These are phyloP conservation scores for Metopolophium dirhodum DNA, from an alignment of 1,140 invertebrate species.

Conservation along the genomic window DNA sequence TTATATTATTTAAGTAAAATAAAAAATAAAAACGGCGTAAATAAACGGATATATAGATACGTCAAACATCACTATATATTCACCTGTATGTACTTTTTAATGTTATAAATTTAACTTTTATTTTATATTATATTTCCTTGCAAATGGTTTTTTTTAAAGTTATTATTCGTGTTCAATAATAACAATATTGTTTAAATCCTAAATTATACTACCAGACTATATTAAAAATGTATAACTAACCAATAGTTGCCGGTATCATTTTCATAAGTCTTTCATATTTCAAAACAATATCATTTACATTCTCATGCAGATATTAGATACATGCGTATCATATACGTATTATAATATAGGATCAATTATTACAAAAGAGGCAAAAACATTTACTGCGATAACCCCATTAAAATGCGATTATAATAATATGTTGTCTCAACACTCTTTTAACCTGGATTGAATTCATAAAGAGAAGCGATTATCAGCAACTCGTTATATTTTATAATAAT, in stretches of 20 bases:
- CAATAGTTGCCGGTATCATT: not conserved
- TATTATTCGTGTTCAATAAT: not conserved
- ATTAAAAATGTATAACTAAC: too few relatives aligned
- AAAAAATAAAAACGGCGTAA: not conserved
- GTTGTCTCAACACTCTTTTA: not conserved
- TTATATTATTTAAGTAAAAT: not conserved
- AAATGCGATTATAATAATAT: constrained; percentile 7
- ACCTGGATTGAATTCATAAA: constrained; percentile 1
- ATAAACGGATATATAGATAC: not conserved
- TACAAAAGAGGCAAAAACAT: not conserved
- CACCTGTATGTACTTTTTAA: too few relatives aligned
- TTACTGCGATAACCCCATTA: not conserved
- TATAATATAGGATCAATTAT: not conserved
- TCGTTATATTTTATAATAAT: constrained; percentile 9
- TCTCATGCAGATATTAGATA: too few relatives aligned
- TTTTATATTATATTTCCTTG: too few relatives aligned
- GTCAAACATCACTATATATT: too few relatives aligned
- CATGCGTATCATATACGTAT: not conserved
- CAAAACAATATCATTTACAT: not conserved
- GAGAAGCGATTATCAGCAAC: not conserved
- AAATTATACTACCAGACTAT: not conserved
- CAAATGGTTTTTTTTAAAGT: not conserved
- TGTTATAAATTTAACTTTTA: too few relatives aligned
- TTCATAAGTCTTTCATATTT: not conserved
- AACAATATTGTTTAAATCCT: not conserved